phyloP scores from a whole-genome alignment of 2,113 vertebrate genomes.

The Oreochromis spilurus region DNA sequence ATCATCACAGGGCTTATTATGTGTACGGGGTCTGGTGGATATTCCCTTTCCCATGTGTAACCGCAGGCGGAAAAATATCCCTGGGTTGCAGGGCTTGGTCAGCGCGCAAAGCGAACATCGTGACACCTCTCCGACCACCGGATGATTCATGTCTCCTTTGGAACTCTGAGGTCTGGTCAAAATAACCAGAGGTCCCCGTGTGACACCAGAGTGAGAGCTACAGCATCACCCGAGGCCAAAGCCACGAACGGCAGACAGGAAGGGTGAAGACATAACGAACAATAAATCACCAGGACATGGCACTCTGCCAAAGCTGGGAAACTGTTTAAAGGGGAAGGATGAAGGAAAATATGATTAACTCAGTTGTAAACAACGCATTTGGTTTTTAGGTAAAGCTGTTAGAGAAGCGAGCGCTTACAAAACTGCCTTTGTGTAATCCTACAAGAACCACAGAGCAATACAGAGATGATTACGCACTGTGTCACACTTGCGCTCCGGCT shows the following conservation, averaged over 20 bases:
- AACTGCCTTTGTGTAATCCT: background rate
- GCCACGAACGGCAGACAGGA: background rate
- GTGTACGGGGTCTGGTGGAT: constrained; percentile 1
- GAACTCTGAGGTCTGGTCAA: constrained; percentile 36
- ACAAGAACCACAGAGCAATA: background rate
- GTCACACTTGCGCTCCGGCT: background rate
- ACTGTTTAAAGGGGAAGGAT: background rate
- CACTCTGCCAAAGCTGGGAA: background rate
- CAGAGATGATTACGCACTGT: background rate
- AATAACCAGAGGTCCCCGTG: constrained; percentile 30
- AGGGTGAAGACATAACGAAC: background rate
- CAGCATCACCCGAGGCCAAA: constrained; percentile 31
- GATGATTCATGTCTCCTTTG: constrained; percentile 56
- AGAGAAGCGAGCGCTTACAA: background rate
- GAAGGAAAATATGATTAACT: background rate
- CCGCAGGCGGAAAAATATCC: constrained; percentile 45
- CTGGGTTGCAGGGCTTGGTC: constrained; percentile 31
- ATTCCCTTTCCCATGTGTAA: constrained; percentile 34
- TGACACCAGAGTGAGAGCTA: constrained; percentile 35
- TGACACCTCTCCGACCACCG: constrained; percentile 49
- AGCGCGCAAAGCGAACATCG: constrained; percentile 38
- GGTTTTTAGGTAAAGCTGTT: background rate
- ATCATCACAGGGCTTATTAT: background rate
- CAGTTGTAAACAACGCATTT: background rate
- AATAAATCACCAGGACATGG: constrained; percentile 15